These are phyloP conservation scores for Phorcus lineatus DNA, from an alignment of 2,888 invertebrate species.

Conservation along the genomic window DNA sequence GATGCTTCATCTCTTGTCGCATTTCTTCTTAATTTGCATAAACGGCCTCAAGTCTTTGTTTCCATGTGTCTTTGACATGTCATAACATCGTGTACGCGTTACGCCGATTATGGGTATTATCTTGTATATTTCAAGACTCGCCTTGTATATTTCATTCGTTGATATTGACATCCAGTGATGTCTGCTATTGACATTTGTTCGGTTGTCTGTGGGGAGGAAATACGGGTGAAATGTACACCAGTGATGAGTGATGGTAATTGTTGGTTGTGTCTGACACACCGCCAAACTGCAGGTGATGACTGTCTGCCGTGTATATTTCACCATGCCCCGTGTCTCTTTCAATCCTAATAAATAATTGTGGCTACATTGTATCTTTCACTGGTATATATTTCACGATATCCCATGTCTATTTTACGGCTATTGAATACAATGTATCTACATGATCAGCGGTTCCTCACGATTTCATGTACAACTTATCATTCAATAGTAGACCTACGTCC, in stretches of 20 bases:
- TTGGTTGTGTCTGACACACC: not conserved
- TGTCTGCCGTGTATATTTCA: not conserved
- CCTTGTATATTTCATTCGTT: not conserved
- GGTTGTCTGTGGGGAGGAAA: not conserved
- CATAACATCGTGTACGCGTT: not conserved
- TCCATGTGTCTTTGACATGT: not conserved
- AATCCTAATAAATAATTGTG: too few species aligned
- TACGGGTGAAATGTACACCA: constrained; percentile 19
- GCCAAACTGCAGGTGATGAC: not conserved
- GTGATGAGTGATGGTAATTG: not conserved
- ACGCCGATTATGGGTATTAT: not conserved
- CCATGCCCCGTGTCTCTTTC: too few species aligned
- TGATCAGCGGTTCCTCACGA: too few species aligned
- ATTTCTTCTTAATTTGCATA: constrained; percentile 27
- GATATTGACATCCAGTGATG: too few species aligned
- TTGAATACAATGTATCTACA: too few species aligned
- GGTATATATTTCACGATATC: too few species aligned
- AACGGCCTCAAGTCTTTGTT: constrained; percentile 1
- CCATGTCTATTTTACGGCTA: too few species aligned
- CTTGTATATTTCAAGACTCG: not conserved
- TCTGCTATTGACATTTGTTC: too few species aligned
- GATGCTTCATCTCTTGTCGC: constrained; percentile 16
- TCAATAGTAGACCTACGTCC: too few species aligned
- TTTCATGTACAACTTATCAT: too few species aligned
- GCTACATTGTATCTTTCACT: too few species aligned